Percentiles rank a stretch among this genome's conserved stretches.
These are phyloP conservation scores for Melangyna quadrimaculata DNA, from an alignment of 2,888 invertebrate species.

Conservation along the genomic window DNA sequence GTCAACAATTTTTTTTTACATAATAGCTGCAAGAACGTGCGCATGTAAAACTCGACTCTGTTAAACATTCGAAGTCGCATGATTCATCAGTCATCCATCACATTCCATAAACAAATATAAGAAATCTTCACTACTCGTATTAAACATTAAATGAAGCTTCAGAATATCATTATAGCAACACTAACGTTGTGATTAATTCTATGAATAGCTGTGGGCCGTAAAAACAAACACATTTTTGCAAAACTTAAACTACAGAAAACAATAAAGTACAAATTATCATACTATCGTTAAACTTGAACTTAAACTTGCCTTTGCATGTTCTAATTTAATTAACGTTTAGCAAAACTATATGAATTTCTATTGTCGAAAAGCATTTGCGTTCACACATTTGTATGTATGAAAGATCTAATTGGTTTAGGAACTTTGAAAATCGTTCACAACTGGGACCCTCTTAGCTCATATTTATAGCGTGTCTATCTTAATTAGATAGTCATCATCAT, in stretches of 20 bases:
- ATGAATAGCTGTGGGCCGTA: neutral
- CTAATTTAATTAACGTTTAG: slow-evolving; percentile 50
- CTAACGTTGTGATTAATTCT: neutral
- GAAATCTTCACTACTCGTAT: neutral
- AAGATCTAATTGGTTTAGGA: slow-evolving; percentile 7
- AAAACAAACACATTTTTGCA: neutral
- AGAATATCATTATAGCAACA: neutral
- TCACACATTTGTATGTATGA: neutral
- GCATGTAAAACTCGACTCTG: neutral
- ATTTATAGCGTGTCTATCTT: slow-evolving; percentile 23
- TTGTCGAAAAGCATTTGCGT: neutral
- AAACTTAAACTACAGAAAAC: neutral
- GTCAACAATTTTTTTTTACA: neutral
- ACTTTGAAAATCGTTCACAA: neutral
- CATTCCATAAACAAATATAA: neutral
- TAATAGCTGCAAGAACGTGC: neutral
- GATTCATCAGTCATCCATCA: too few species aligned
- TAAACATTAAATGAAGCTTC: neutral
- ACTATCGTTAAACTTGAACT: slow-evolving; percentile 52
- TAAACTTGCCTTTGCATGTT: slow-evolving; percentile 35
- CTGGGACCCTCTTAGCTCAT: neutral
- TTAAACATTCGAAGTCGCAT: neutral
- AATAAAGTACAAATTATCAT: slow-evolving; percentile 9
- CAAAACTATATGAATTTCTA: neutral
- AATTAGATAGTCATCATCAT: slow-evolving; percentile 30